These are phyloP conservation scores for Cerastoderma edule DNA, from an alignment of 2,888 invertebrate species.

Conservation along the genomic window DNA sequence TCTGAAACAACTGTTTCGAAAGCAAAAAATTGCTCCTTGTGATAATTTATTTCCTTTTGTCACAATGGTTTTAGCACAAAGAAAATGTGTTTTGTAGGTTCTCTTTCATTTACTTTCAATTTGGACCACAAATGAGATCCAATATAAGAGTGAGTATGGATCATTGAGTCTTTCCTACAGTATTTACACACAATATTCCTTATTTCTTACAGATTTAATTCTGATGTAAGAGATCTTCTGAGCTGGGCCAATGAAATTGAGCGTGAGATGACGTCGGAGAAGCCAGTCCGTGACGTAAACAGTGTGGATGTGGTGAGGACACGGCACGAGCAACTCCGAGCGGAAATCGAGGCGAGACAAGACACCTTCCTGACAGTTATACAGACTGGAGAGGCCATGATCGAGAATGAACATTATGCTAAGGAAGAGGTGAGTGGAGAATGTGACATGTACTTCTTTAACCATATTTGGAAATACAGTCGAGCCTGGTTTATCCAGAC, in stretches of 20 bases:
- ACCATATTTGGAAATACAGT: too few relatives aligned
- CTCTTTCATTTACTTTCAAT: too few relatives aligned
- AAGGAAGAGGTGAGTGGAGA: slow-evolving; percentile 83
- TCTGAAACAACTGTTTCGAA: too few relatives aligned
- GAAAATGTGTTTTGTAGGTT: too few relatives aligned
- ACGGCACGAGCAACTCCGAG: slow-evolving; percentile 98
- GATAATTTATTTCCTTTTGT: too few relatives aligned
- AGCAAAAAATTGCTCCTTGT: too few relatives aligned
- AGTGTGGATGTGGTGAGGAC: slow-evolving; percentile 99
- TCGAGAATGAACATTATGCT: slow-evolving; percentile 93
- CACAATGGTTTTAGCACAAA: too few relatives aligned
- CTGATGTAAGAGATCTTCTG: slow-evolving; percentile 89
- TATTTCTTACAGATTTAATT: slow-evolving; percentile 49
- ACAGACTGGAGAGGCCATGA: slow-evolving; percentile 95
- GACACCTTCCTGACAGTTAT: slow-evolving; percentile 98
- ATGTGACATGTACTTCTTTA: neutral
- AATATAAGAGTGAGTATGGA: neutral
- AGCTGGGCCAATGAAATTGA: slow-evolving; percentile 94
- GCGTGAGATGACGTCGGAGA: slow-evolving; percentile 91
- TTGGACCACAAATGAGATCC: too few relatives aligned
- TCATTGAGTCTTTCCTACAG: neutral
- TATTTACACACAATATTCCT: neutral
- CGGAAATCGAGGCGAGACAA: slow-evolving; percentile 98
- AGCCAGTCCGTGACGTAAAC: slow-evolving; percentile 93
- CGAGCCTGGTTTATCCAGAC: too few relatives aligned